Evolutionary conservation across 2,113 vertebrate species (phyloP).

Genomic region (Rhipidura dahli): DNA sequence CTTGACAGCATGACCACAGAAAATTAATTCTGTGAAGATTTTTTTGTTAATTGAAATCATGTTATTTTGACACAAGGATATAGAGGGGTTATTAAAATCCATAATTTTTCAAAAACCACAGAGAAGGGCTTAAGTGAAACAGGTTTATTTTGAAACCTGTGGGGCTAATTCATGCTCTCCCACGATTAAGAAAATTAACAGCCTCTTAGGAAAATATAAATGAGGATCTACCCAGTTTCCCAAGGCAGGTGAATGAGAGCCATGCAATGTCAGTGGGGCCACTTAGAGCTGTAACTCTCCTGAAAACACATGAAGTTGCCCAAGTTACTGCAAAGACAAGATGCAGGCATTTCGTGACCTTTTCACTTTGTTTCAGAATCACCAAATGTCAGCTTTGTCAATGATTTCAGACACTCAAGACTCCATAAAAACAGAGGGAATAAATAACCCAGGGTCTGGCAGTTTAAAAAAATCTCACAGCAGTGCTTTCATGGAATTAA

Average conservation of each 20-base stretch:
- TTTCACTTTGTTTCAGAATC: neutral
- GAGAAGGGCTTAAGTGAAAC: neutral
- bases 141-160: neutral
- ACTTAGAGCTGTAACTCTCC: neutral
- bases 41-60: neutral
- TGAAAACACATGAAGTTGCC: neutral
- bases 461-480: conserved; percentile 5
- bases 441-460: neutral
- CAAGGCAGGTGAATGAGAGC: neutral
- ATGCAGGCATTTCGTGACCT: neutral
- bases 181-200: neutral
- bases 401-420: neutral
- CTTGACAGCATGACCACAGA: neutral
- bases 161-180: neutral
- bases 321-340: neutral
- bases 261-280: neutral
- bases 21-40: neutral
- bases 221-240: neutral
- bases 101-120: neutral
- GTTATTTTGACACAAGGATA: neutral
- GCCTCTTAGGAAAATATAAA: neutral
- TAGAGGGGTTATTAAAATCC: neutral
- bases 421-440: neutral
- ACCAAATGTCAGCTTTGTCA: neutral
- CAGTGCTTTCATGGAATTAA: conserved; percentile 27